Base-by-base conservation (phyloP, 2,888 invertebrate species). In the Drosophila sordidapex region DNA sequence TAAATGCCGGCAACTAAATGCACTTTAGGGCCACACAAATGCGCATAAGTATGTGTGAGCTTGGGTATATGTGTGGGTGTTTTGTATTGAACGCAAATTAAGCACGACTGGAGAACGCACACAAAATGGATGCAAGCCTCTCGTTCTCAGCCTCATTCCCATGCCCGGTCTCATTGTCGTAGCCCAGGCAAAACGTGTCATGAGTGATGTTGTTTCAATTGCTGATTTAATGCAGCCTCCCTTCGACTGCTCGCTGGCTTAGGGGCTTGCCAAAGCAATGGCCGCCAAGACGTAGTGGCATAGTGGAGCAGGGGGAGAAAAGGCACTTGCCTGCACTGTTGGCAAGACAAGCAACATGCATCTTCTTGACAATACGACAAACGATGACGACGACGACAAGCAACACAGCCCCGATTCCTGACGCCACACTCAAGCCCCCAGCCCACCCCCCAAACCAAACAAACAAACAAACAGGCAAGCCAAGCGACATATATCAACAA, bases 151-250 rank as follows among this genome's bases (percentile, higher is more conserved):
- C 61, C 58, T 48, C 74, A 38, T 27, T 18, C 53, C 6, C 21
- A 56, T 27, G 1, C 40, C 10, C 57, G 31, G 5, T 21, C 40
- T n/a, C 31, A 40, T 29, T 27, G 64, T 51, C 68, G 54, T 65
- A 66, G 74, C 54, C 79, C 75, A 68, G 76, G 69, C 85, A 74
- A 87, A 90, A 89, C 89, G 87, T 90, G 90, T 90, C 89, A 82
- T 91, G 88, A 91, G 83, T 88, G 90, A 90, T 91, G 90, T 90
- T 90, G 87, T 83, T 88, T 88, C 89, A 90, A 91, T 89, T 88
- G 84, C 89, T 89, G 89, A 91, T 89, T 90, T 90, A 89, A 88
- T 88, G 89, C 87, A 64, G 74, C 72, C 72, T 89, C 76, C 77
- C 89, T 35, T 75, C 74, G 74, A 72, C 79, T 75, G 59, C 70